These are phyloP conservation scores for Hirtodrosophila trivittata DNA, from an alignment of 2,888 invertebrate species.

Conservation along the genomic window DNA sequence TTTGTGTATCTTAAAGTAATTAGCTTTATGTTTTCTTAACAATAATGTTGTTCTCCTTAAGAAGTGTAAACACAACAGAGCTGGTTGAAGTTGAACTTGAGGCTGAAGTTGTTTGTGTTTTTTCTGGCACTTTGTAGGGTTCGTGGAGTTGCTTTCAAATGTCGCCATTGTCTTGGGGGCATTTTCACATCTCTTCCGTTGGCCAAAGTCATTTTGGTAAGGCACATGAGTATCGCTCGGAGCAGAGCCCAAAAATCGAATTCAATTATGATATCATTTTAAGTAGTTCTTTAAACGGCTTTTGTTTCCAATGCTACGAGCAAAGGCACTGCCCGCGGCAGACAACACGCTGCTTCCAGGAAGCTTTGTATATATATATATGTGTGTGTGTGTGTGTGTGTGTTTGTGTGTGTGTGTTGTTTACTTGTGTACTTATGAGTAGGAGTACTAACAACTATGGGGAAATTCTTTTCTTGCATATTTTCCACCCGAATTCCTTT, in stretches of 20 bases:
- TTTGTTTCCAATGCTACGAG: constrained; percentile 32
- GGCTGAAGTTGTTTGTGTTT: constrained; percentile 15
- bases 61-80: background rate
- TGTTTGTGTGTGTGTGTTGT: constrained; percentile 24
- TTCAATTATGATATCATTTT: constrained; percentile 72
- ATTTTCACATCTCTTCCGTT: constrained; percentile 21
- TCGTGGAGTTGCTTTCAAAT: constrained; percentile 46
- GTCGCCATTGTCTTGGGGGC: constrained; percentile 63
- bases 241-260: constrained; percentile 37
- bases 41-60: background rate
- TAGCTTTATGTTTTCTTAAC: background rate
- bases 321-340: constrained; percentile 13
- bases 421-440: constrained; percentile 28
- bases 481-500: constrained; percentile 69
- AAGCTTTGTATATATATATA: constrained; percentile 7
- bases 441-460: background rate
- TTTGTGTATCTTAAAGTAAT: too few species aligned
- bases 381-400: constrained; percentile 3
- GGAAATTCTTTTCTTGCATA: constrained; percentile 53
- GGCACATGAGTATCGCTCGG: constrained; percentile 30
- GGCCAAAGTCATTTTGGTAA: constrained; percentile 51
- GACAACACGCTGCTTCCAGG: background rate
- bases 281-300: constrained; percentile 58
- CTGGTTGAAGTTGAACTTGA: constrained; percentile 14
- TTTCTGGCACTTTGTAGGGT: constrained; percentile 17